These are phyloP conservation scores for Lates japonicus DNA, from an alignment of 2,797 vertebrate species.

Conservation along the genomic window DNA sequence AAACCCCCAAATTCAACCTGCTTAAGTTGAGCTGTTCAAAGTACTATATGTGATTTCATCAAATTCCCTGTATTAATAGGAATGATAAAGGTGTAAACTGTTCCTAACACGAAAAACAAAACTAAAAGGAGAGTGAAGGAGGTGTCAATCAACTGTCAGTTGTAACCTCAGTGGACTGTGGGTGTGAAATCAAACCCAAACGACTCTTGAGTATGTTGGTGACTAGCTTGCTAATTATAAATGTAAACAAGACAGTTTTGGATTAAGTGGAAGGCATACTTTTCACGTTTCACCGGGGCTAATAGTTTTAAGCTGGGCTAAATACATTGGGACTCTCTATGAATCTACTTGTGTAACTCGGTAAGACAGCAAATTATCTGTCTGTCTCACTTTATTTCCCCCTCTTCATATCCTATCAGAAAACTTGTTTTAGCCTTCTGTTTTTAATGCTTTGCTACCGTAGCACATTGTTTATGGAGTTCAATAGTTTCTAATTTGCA, in stretches of 20 bases:
- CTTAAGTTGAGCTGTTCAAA: neutral
- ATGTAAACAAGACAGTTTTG: slow-evolving; percentile 1
- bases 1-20: neutral
- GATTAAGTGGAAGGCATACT: neutral
- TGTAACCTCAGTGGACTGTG: no score
- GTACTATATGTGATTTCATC: neutral
- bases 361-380: neutral
- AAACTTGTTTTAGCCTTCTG: slow-evolving; percentile 27
- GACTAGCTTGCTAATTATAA: neutral
- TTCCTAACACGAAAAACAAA: neutral
- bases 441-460: slow-evolving; percentile 14
- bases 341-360: slow-evolving; percentile 24
- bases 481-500: slow-evolving; percentile 61
- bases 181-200: neutral
- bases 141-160: no score
- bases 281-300: slow-evolving; percentile 29
- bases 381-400: slow-evolving; percentile 25
- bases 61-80: neutral
- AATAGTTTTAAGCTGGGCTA: slow-evolving; percentile 25
- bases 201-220: neutral
- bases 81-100: neutral
- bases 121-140: neutral
- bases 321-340: slow-evolving; percentile 15
- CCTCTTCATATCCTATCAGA: slow-evolving; percentile 17
- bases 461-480: slow-evolving; percentile 37